Evolutionary conservation across 2,888 invertebrate species (phyloP), one percentile per base, ranked within the genome.

Genomic region (Cheiracanthium punctorium): DNA sequence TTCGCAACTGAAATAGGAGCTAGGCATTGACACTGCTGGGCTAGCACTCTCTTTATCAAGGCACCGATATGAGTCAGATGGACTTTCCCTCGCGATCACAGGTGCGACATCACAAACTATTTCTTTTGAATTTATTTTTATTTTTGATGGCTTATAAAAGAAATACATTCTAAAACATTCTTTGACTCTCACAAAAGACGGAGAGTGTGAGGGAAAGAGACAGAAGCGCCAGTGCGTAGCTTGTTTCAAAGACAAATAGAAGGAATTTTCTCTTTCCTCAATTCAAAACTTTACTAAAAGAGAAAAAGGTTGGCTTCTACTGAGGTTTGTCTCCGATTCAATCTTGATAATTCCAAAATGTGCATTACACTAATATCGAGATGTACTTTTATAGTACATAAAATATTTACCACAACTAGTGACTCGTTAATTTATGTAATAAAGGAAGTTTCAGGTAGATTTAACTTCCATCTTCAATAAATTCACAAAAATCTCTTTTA

Each of bases 41-140:
- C 43, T 28, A 48, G 64, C 74, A 80, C 75, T 86, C 75, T 81
- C 69, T 69, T 29, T 73, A 80, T 77, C 81, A 87, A 87, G 87
- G 87, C 81, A 87, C 87, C 87, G 30, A 67, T 81, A 87, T 87
- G 73, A 58, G 72, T 81, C 77, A 76, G 86, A 86, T 80, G 80
- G 86, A 80, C 80, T 67, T 80, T 87, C 77, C 80, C 77, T 81
- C 81, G 33, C 37, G 70, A 87, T 87, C 87, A 87, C 87, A 87
- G 87, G 80, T 81, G 87, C 87, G 43, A 58, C 64, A 86, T 86
- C 86, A 86, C 86, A 80, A 72, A 79, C 37, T 30, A 28, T 77
- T 82, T 52, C 58, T 28, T 77, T n/a, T n/a, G n/a, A n/a, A n/a
- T n/a, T n/a, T n/a, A n/a, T n/a, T n/a, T n/a, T n/a, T n/a, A n/a